Base-by-base conservation (phyloP, 2,888 invertebrate species). In the Heliconius ethilla region DNA sequence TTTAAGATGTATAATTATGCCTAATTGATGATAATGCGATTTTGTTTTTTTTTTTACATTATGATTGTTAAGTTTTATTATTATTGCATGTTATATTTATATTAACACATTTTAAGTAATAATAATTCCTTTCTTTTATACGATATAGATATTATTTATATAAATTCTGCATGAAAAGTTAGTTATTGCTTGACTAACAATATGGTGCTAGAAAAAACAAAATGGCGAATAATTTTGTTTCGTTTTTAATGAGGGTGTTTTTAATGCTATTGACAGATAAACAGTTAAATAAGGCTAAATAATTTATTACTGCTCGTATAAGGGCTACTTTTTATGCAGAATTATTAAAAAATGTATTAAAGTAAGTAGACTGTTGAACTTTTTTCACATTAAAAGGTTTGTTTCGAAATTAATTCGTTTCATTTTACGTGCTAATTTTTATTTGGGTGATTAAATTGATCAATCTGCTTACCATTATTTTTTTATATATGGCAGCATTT, bases 291-390 rank as follows among this genome's bases (percentile, higher is more conserved):
- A 37, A 37, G n/a, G 37, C 65, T 25, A 27, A 59, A 69, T 62
- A 27, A 27, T 62, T 40, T 59, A 75, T 55, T 15, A 29, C 22
- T 15, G 27, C 75, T 40, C 45, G 75, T 76, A 76, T 76, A 63
- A 25, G 70, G 76, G 76, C 27, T 70, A n/a, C 10, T 75, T 76
- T 45, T 70, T 40, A 40, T 75, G 69, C 69, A 76, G 70, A 76
- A 63, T 63, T 70, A 45, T 10, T 45, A 63, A 65, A 29, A 69
- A 27, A 27, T 70, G 33, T 76, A 70, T 65, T 87, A 86, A 86
- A 82, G 92, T 93, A 92, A 93, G 92, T 92, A 91, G 92, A 93
- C 90, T 93, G 93, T 93, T 92, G 86, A 90, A 91, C 89, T 92
- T 92, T 85, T 90, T 91, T 92, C 91, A 91, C 91, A 92, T 91